Base-by-base conservation (phyloP, 2,113 vertebrate genomes). In the Grallaria varia region DNA sequence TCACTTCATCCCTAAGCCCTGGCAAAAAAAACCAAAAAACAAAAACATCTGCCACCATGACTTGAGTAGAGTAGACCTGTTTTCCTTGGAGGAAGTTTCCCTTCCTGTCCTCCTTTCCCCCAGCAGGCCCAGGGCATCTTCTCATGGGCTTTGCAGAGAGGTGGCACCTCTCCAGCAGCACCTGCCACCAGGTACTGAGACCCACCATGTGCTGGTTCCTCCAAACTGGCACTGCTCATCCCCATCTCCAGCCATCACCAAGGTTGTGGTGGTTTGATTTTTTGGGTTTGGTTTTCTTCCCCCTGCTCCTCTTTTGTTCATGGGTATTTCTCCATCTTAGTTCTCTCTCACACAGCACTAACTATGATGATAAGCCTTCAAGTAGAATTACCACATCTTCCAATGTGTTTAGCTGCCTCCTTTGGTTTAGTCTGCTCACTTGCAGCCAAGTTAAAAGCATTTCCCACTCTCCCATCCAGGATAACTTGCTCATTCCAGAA, bases 231-330 rank as follows among this genome's bases (percentile, higher is more conserved):
- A 53, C 28, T 19, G 44, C 12, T 58, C 52, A 47, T 16, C 15
- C 60, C 15, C 37, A 27, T 31, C 69, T 78, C 72, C 20, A 62
- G 47, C 5, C 0, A 30, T 21, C 58, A 10, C 8, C 9, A 50
- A n/a, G 23, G 5, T 24, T 0, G 0, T 12, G 40, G 25, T 52
- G 14, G 4, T 31, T 81, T 44, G 44, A 8, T 21, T n/a, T 50
- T 27, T 1, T 37, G 6, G 9, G 7, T 40, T 33, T 37, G 0
- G 0, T 6, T 28, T 16, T 49, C 55, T 71, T 44, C 6, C 44
- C 42, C 44, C 44, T n/a, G n/a, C n/a, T n/a, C n/a, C n/a, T 47
- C 23, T 52, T 50, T 81, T 44, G 16, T 21, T 47, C 10, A 5
- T 14, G 21, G 12, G 24, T 20, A 12, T 39, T 63, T 50, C 33